Base-by-base conservation (phyloP, 2,113 vertebrate species). In the Ceuthmochares aereus region DNA sequence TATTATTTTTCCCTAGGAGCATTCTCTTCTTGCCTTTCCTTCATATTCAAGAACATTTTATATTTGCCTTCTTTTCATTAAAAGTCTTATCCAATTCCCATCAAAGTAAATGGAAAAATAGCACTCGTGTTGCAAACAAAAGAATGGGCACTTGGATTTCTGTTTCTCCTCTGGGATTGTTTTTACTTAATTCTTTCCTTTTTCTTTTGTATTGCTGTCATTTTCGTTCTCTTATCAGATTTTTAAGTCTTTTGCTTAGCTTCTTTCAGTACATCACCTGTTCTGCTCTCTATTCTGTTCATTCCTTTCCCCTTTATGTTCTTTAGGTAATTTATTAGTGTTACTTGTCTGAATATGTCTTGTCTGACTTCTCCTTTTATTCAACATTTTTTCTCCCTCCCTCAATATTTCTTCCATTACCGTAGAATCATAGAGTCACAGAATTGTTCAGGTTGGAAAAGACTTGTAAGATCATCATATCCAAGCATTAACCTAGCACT, bases 101-200 rank as follows among this genome's bases (percentile, higher is more conserved):
- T 67, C 32, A 36, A 90, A 89, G 23, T 79, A 93, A 95, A 37
- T 73, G 19, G 51, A 72, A 95, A 94, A 93, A 34, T 25, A 76
- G 16, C 75, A 12, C 4, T 64, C 56, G 10, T 95, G 49, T 89
- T 55, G 68, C 67, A 89, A 89, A 88, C 72, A 66, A 91, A 87
- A 10, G 30, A 90, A 56, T 8, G 83, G 34, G 25, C 36, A 34
- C 23, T 73, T 84, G 30, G 11, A 78, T 90, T 94, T 79, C 43
- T 91, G 43, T 14, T 91, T 78, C 52, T 54, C 11, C 40, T 40
- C 40, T 83, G 40, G 27, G 21, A 47, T 59, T 23, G 40, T 73
- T 40, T 90, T 84, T 32, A 74, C 10, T 52, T 68, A 78, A 59
- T 84, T 85, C 6, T 54, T 86, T 81, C 6, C 10, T 78, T 84